Percentiles rank a stretch among this genome's conserved stretches.
Evolutionary conservation across 2,113 vertebrate species (phyloP).

Genomic region (Serilophus lunatus): DNA sequence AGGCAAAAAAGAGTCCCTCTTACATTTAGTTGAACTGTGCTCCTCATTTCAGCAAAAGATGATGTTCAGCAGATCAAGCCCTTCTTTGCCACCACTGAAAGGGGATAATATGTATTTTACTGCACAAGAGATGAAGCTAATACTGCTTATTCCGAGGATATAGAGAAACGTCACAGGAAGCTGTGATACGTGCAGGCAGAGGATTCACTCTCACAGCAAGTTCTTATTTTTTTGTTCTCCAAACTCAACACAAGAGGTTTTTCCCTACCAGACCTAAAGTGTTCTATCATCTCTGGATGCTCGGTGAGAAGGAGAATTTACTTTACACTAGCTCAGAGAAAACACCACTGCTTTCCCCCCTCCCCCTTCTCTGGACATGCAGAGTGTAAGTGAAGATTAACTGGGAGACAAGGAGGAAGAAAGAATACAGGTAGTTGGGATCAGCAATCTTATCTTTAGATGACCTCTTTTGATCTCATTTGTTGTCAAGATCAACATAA

Average conservation of each 20-base stretch:
- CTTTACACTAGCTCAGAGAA: not conserved
- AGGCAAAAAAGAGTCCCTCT: not conserved
- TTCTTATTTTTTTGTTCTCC: not conserved
- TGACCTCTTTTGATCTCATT: conserved; percentile 33
- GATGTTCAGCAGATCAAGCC: not conserved
- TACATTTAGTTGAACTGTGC: not conserved
- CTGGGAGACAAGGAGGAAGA: not conserved
- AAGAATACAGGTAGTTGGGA: not conserved
- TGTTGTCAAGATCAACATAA: conserved; percentile 21
- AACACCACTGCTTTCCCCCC: not conserved
- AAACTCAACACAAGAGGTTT: fast-evolving
- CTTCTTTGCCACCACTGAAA: not conserved
- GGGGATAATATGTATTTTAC: not conserved
- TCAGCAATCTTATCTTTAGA: conserved; percentile 36
- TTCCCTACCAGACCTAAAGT: not conserved
- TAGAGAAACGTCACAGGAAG: not conserved
- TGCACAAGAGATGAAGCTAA: not conserved
- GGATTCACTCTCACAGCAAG: not conserved
- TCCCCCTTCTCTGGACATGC: not conserved
- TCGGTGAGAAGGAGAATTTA: not conserved
- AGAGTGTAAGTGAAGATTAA: conserved; percentile 13
- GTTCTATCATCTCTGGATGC: not conserved
- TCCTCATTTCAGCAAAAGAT: not conserved
- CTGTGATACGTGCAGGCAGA: not conserved
- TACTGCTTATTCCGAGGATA: not conserved